phyloP scores from a whole-genome alignment of 2,113 vertebrate species.

The Eidolon helvum region DNA sequence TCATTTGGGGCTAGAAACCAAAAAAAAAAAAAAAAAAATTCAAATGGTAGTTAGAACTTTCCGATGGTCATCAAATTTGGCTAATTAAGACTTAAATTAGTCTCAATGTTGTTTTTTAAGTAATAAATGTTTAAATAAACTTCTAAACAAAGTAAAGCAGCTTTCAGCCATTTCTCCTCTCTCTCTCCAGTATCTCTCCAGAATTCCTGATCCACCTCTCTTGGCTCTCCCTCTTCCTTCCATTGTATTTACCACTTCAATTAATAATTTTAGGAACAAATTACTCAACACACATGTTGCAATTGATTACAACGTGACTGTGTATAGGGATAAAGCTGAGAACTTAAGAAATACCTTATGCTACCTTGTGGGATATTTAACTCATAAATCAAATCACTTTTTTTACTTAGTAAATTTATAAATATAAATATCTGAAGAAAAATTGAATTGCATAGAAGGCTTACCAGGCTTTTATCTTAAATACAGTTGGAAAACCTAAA shows the following conservation, averaged over 20 bases:
- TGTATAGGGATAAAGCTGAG: neutral
- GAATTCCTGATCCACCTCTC: neutral
- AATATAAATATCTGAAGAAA: constrained; percentile 26
- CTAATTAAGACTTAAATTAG: neutral
- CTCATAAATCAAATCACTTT: neutral
- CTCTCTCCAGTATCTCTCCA: neutral
- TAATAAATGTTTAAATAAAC: constrained; percentile 5
- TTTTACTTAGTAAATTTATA: neutral
- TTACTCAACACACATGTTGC: neutral
- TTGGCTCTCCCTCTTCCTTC: neutral
- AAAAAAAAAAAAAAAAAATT: neutral
- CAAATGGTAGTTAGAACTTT: neutral
- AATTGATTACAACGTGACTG: neutral
- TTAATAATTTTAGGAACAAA: neutral
- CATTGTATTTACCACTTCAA: neutral
- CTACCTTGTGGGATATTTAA: neutral
- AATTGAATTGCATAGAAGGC: neutral
- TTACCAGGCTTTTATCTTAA: neutral
- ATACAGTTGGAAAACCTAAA: neutral
- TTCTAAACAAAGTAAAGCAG: neutral
- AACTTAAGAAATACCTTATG: neutral
- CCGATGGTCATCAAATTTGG: neutral
- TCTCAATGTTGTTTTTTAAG: neutral
- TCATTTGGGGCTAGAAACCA: constrained; percentile 14
- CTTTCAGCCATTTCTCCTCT: neutral